Conservation (phyloP, 1,140 invertebrate genomes). For the Scaptomyza pallida region DNA sequence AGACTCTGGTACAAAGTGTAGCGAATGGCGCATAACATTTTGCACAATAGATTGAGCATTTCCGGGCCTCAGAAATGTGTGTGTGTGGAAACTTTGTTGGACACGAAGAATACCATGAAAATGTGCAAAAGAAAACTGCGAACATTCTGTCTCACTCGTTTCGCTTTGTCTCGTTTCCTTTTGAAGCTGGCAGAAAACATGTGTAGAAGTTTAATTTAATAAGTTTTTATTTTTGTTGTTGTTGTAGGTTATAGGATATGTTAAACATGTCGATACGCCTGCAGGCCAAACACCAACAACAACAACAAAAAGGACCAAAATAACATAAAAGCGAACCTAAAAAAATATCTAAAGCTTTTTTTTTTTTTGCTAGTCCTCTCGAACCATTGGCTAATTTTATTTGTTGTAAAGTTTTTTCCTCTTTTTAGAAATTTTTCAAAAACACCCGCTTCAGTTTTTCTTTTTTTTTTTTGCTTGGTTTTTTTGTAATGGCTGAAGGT, state of each 20-base stretch:
- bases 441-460: conserved; percentile 2
- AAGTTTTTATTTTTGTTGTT: conserved; percentile 67
- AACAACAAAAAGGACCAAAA: conserved; percentile 36
- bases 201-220: conserved; percentile 82
- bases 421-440: conserved; percentile 29
- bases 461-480: too few species aligned
- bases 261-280: conserved; percentile 63
- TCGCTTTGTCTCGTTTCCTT: neutral
- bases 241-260: conserved; percentile 55
- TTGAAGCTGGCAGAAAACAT: conserved; percentile 53
- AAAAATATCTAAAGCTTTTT: conserved; percentile 48
- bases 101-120: conserved; percentile 5
- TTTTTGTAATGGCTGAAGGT: conserved; percentile 22
- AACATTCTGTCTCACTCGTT: neutral
- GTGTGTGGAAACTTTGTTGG: conserved; percentile 12
- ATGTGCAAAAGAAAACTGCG: conserved; percentile 19
- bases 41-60: conserved; percentile 79
- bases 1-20: conserved; percentile 33
- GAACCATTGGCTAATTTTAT: conserved; percentile 73
- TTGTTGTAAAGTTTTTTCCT: conserved; percentile 62
- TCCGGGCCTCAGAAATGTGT: conserved; percentile 40
- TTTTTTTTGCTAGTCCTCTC: conserved; percentile 21
- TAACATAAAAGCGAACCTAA: conserved; percentile 30
- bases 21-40: conserved; percentile 69
- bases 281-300: conserved; percentile 6